Percentiles rank a stretch among this genome's conserved stretches.
Conservation (phyloP, 2,888 invertebrate species). For the Lasioglossum zephyrum region DNA sequence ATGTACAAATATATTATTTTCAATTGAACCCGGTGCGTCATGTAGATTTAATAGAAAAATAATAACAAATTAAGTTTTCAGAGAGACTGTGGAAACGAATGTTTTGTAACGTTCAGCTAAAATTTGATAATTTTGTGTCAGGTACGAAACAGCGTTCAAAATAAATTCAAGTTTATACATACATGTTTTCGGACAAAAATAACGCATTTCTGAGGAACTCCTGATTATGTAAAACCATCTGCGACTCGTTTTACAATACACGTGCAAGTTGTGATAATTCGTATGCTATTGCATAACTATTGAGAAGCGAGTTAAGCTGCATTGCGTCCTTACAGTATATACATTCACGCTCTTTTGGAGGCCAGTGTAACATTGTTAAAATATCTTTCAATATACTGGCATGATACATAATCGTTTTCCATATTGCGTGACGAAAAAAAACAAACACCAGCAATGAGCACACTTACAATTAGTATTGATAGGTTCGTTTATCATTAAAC, state of each 20-base stretch:
- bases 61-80: neutral
- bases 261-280: slow-evolving; percentile 35
- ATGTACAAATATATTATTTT: neutral
- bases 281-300: slow-evolving; percentile 43
- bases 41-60: neutral
- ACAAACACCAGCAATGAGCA: slow-evolving; percentile 4
- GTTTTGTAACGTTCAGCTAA: neutral
- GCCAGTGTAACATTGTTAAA: slow-evolving; percentile 8
- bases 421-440: slow-evolving; percentile 10
- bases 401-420: slow-evolving; percentile 12
- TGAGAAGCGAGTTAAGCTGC: slow-evolving; percentile 32
- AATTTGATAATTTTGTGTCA: neutral
- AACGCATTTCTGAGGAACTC: slow-evolving; percentile 27
- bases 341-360: slow-evolving; percentile 14
- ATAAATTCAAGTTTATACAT: neutral
- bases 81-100: neutral
- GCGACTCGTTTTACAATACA: slow-evolving; percentile 39
- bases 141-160: neutral
- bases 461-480: neutral
- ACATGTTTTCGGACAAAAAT: slow-evolving; percentile 27
- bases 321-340: slow-evolving; percentile 23
- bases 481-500: slow-evolving; percentile 9
- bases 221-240: slow-evolving; percentile 50
- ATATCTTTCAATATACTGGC: slow-evolving; percentile 29
- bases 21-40: slow-evolving; percentile 4